phyloP scores from a whole-genome alignment of 2,888 invertebrate species.

The Cyrtodaria siliqua region DNA sequence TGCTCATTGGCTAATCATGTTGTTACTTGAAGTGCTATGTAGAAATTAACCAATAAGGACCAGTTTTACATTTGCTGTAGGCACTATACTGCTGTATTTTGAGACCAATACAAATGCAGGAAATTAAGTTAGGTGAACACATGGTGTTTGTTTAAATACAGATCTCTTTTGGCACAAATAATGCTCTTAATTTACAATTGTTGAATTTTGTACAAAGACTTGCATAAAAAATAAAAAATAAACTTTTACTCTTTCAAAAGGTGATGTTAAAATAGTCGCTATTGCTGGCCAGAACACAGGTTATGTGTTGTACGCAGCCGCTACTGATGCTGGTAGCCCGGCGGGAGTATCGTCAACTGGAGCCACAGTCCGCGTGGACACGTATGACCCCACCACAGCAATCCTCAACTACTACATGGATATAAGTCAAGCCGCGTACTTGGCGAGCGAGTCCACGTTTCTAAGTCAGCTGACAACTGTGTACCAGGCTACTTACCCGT shows the following conservation, averaged over 20 bases:
- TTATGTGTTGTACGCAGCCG: conserved; percentile 67
- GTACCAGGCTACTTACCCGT: conserved; percentile 57
- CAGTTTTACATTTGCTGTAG: no score
- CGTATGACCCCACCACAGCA: conserved; percentile 69
- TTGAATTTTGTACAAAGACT: no score
- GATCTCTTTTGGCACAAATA: no score
- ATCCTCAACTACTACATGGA: conserved; percentile 64
- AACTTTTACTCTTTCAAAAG: conserved; percentile 44
- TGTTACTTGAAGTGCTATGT: no score
- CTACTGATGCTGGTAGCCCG: conserved; percentile 72
- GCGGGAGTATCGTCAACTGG: conserved; percentile 57
- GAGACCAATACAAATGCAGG: no score
- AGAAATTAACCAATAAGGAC: no score
- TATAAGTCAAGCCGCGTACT: conserved; percentile 63
- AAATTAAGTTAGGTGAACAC: no score
- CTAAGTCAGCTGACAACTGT: conserved; percentile 68
- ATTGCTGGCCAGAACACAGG: conserved; percentile 54
- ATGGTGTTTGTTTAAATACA: no score
- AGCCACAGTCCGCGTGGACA: conserved; percentile 76
- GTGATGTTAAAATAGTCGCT: conserved; percentile 58
- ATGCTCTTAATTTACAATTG: no score
- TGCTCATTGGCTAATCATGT: no score
- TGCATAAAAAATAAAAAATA: no score
- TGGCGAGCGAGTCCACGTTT: conserved; percentile 62
- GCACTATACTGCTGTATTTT: no score